phyloP scores from a whole-genome alignment of 2,888 invertebrate genomes.

The Acronicta alni region DNA sequence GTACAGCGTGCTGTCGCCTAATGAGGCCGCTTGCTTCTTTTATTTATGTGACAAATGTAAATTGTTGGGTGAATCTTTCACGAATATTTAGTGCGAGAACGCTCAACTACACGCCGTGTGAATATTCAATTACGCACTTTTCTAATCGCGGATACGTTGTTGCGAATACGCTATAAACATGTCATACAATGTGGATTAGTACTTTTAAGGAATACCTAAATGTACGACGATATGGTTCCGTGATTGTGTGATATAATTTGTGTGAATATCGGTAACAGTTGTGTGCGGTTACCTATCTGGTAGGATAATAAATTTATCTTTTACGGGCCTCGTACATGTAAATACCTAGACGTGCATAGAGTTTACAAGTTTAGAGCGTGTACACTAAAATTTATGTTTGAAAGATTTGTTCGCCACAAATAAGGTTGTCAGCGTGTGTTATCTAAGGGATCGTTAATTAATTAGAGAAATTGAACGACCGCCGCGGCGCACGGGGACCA shows the following conservation, averaged over 20 bases:
- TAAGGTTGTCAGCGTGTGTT: conserved; percentile 88
- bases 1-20: conserved; percentile 71
- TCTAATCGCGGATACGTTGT: conserved; percentile 68
- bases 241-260: conserved; percentile 65
- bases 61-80: conserved; percentile 79
- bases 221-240: conserved; percentile 45
- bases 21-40: conserved; percentile 83
- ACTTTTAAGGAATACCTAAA: conserved; percentile 62
- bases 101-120: conserved; percentile 68
- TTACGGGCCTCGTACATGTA: conserved; percentile 73
- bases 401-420: conserved; percentile 89
- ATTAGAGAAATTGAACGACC: conserved; percentile 89
- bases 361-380: conserved; percentile 87
- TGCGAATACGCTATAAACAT: conserved; percentile 68
- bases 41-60: conserved; percentile 87
- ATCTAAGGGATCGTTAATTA: conserved; percentile 89
- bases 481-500: conserved; percentile 85
- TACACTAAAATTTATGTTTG: conserved; percentile 87
- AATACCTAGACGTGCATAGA: conserved; percentile 76
- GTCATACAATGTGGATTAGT: conserved; percentile 65
- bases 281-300: conserved; percentile 56
- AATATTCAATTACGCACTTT: conserved; percentile 77
- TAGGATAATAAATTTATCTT: conserved; percentile 76
- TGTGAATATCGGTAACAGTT: conserved; percentile 65
- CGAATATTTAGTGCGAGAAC: conserved; percentile 78